Evolutionary conservation across 2,113 vertebrate genomes (phyloP).

Genomic region (Hypanus sabinus): DNA sequence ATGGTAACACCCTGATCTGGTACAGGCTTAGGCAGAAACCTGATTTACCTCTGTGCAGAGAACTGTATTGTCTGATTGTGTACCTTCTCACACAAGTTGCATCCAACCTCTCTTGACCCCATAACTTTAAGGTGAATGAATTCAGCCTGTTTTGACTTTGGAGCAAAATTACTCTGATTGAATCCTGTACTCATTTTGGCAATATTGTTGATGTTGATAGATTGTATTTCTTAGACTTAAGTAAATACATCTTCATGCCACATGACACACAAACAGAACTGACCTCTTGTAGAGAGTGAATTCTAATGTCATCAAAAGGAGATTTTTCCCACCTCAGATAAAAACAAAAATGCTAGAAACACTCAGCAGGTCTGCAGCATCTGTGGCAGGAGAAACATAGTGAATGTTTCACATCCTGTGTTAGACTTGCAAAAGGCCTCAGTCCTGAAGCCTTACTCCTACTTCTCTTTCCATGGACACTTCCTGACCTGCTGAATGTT

Average conservation of each 20-base stretch:
- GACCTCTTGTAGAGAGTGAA: neutral
- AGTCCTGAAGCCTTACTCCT: too few species aligned
- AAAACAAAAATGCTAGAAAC: too few species aligned
- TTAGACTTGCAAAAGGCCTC: too few species aligned
- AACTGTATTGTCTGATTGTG: neutral
- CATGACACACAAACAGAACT: neutral
- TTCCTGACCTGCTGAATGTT: too few species aligned
- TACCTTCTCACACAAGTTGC: neutral
- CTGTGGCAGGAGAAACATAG: too few species aligned
- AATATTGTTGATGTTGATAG: neutral
- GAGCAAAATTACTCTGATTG: neutral
- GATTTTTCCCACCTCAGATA: neutral
- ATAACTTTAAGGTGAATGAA: neutral
- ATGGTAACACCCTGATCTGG: too few species aligned
- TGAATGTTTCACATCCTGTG: too few species aligned
- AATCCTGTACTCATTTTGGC: neutral
- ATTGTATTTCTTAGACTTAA: constrained; percentile 19
- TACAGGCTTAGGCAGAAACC: neutral
- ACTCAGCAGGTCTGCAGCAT: too few species aligned
- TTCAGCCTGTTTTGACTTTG: neutral
- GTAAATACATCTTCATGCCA: neutral
- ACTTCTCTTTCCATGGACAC: too few species aligned
- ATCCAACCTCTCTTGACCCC: neutral
- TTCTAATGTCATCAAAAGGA: neutral
- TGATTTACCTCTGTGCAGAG: neutral